Conservation (phyloP, 2,888 invertebrate species). For the Arrhopalites spinosus region DNA sequence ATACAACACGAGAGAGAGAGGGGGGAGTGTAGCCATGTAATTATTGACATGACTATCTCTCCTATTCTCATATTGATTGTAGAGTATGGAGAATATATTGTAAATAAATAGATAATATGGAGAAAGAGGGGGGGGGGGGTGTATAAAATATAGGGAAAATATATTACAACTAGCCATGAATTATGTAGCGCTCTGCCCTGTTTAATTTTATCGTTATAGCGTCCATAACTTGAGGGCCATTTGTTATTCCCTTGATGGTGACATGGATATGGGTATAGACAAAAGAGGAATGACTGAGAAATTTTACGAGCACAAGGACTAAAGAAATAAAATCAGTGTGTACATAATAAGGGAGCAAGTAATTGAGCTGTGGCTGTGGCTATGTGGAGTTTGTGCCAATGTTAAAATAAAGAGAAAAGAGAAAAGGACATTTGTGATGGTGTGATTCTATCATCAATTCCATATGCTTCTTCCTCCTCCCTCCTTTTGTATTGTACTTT, state of each 20-base stretch:
- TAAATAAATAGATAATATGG: too few relatives aligned
- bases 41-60: too few relatives aligned
- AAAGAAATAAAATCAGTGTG: neutral
- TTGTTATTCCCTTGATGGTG: neutral
- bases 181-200: neutral
- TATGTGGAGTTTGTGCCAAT: neutral
- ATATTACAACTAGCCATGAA: too few relatives aligned
- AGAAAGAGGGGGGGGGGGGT: too few relatives aligned
- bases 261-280: too few relatives aligned
- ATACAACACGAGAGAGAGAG: too few relatives aligned
- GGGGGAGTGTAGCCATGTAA: too few relatives aligned
- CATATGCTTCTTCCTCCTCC: slow-evolving; percentile 13
- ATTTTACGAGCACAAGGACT: neutral
- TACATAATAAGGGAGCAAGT: too few relatives aligned
- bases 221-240: neutral
- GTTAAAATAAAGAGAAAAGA: neutral
- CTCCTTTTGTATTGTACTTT: neutral
- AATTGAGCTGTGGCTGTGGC: neutral
- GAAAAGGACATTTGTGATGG: neutral
- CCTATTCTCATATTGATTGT: too few relatives aligned
- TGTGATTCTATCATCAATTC: slow-evolving; percentile 25
- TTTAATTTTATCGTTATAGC: slow-evolving; percentile 14
- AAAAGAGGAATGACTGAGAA: too few relatives aligned
- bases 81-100: too few relatives aligned
- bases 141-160: too few relatives aligned